A percentile compares a stretch with the other conserved stretches of the same genome.
Evolutionary conservation across 2,113 vertebrate species (phyloP).

Genomic region (Crotalus tigris): DNA sequence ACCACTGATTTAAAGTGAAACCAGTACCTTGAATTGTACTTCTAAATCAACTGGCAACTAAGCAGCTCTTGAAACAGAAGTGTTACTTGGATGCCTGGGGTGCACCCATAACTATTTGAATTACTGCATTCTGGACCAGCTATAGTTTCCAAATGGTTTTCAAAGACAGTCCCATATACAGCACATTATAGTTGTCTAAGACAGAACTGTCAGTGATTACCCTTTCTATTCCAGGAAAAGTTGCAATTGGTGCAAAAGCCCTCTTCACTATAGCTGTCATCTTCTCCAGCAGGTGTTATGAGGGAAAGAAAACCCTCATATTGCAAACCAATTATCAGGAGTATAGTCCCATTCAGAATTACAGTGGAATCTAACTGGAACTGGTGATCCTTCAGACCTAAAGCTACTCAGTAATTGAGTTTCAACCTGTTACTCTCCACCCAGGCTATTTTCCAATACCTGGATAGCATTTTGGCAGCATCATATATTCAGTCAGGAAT

Average conservation of each 20-base stretch:
- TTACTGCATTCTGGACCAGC: background rate
- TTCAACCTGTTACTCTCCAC: background rate
- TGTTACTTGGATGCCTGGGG: background rate
- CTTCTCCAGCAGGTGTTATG: background rate
- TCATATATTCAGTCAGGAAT: background rate
- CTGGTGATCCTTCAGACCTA: background rate
- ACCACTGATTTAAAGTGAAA: background rate
- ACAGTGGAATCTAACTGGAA: background rate
- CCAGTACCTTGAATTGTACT: background rate
- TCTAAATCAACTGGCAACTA: background rate
- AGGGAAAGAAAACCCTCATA: background rate
- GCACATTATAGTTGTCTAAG: background rate
- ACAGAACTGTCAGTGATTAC: background rate
- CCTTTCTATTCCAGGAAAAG: background rate
- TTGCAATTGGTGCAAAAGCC: background rate
- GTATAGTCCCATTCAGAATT: background rate
- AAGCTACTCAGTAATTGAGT: background rate
- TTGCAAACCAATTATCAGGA: background rate
- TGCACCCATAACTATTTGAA: background rate
- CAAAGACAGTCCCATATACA: background rate
- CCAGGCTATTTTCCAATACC: background rate
- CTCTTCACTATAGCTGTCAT: background rate
- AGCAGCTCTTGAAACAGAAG: background rate
- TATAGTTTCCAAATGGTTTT: background rate
- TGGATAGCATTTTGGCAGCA: background rate